phyloP scores from a whole-genome alignment of 2,888 invertebrate genomes.

The Odontothrips loti region DNA sequence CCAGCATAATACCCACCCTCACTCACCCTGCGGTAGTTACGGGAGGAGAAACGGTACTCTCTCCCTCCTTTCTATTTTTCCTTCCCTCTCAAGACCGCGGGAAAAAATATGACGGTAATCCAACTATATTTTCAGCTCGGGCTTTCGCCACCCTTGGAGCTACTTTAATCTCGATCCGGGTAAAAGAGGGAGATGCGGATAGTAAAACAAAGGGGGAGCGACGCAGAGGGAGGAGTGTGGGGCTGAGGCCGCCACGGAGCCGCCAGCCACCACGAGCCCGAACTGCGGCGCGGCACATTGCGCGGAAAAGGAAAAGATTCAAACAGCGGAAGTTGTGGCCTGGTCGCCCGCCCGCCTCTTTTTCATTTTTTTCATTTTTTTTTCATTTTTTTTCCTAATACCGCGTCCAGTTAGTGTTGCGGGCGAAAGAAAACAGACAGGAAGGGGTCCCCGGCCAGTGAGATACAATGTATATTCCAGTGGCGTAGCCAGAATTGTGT shows the following conservation, averaged over 20 bases:
- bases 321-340: constrained; percentile 7
- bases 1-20: no score
- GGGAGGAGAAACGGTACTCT: not conserved
- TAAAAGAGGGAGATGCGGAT: not conserved
- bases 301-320: not conserved
- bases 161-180: constrained; percentile 14
- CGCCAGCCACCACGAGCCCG: no score
- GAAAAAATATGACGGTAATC: not conserved
- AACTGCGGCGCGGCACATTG: not conserved
- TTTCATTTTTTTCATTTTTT: not conserved
- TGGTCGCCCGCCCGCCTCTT: not conserved
- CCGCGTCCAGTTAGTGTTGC: no score
- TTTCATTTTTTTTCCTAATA: no score
- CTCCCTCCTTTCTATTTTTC: not conserved
- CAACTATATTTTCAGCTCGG: not conserved
- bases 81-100: not conserved
- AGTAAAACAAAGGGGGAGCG: not conserved
- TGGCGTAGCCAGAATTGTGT: no score
- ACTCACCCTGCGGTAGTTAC: no score
- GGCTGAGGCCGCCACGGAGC: no score
- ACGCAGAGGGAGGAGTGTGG: not conserved
- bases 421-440: no score
- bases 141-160: not conserved
- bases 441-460: no score
- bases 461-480: no score